A percentile compares a stretch with the other conserved stretches of the same genome.
Evolutionary conservation across 2,888 invertebrate species (phyloP).

Genomic region (Drosophila formosana): DNA sequence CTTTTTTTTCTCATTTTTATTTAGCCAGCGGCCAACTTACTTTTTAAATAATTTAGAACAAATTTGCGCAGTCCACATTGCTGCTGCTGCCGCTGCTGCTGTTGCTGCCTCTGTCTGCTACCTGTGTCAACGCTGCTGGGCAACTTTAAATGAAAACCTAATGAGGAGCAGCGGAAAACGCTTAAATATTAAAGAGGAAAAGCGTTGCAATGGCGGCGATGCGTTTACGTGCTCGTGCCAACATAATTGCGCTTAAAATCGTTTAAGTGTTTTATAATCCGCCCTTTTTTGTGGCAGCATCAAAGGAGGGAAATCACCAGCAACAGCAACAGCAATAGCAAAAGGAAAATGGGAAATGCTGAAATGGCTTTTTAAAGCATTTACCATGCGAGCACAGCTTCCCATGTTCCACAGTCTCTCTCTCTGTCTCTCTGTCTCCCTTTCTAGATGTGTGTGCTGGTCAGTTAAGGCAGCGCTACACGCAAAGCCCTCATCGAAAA

Average conservation of each 20-base stretch:
- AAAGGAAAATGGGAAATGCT: slow-evolving; percentile 39
- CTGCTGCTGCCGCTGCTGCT: slow-evolving; percentile 9
- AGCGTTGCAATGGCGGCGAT: slow-evolving; percentile 49
- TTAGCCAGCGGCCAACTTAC: slow-evolving; percentile 42
- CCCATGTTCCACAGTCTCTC: slow-evolving; percentile 11
- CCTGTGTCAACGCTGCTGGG: slow-evolving; percentile 2
- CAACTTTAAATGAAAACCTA: slow-evolving; percentile 68
- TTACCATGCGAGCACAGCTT: slow-evolving; percentile 54
- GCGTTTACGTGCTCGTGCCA: slow-evolving; percentile 70
- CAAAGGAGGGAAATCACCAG: slow-evolving; percentile 52
- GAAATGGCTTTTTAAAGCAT: slow-evolving; percentile 77
- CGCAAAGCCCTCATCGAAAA: slow-evolving; percentile 59
- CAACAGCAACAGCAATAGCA: slow-evolving; percentile 5
- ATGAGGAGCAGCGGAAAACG: slow-evolving; percentile 55
- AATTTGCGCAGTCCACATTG: slow-evolving; percentile 30
- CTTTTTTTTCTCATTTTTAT: slow-evolving; percentile 18
- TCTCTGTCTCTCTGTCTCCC: slow-evolving; percentile 22
- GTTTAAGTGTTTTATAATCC: slow-evolving; percentile 80
- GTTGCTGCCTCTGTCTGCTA: background rate
- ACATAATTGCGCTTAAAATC: slow-evolving; percentile 81
- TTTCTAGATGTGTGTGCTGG: slow-evolving; percentile 36
- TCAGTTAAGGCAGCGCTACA: slow-evolving; percentile 63
- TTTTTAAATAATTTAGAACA: slow-evolving; percentile 59
- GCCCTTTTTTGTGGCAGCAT: slow-evolving; percentile 66
- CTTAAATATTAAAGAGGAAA: slow-evolving; percentile 62